These are phyloP conservation scores for Tiaroga cobitis DNA, from an alignment of 2,797 vertebrate species.

Conservation along the genomic window DNA sequence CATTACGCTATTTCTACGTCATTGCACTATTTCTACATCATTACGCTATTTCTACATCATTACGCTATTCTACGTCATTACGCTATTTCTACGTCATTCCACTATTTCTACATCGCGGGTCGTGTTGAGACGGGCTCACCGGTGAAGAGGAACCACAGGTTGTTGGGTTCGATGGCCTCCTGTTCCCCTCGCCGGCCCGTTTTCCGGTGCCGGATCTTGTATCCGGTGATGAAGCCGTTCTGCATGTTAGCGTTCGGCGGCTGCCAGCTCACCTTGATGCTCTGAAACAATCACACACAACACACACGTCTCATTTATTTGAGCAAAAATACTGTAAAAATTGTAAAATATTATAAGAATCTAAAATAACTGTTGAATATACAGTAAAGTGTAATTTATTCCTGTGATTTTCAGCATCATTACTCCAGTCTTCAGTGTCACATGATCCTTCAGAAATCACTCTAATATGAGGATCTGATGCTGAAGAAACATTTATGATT, in stretches of 20 bases:
- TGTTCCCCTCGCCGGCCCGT: conserved; percentile 89
- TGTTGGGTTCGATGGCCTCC: conserved; percentile 92
- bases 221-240: conserved; percentile 92
- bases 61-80: too few relatives aligned
- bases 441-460: too few relatives aligned
- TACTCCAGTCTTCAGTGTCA: too few relatives aligned
- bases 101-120: too few relatives aligned
- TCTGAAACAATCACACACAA: conserved; percentile 73
- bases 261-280: conserved; percentile 94
- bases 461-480: too few relatives aligned
- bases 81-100: too few relatives aligned
- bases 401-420: too few relatives aligned
- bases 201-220: conserved; percentile 93
- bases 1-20: too few relatives aligned
- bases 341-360: background rate
- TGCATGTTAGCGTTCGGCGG: conserved; percentile 83
- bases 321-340: background rate
- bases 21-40: too few relatives aligned
- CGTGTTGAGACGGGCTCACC: conserved; percentile 72
- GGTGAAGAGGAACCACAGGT: conserved; percentile 95
- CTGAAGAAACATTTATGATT: too few relatives aligned
- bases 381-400: too few relatives aligned
- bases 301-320: background rate
- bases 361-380: background rate
- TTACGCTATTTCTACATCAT: too few relatives aligned